These are phyloP conservation scores for Equus przewalskii DNA, from an alignment of 2,113 vertebrate genomes.

Conservation along the genomic window DNA sequence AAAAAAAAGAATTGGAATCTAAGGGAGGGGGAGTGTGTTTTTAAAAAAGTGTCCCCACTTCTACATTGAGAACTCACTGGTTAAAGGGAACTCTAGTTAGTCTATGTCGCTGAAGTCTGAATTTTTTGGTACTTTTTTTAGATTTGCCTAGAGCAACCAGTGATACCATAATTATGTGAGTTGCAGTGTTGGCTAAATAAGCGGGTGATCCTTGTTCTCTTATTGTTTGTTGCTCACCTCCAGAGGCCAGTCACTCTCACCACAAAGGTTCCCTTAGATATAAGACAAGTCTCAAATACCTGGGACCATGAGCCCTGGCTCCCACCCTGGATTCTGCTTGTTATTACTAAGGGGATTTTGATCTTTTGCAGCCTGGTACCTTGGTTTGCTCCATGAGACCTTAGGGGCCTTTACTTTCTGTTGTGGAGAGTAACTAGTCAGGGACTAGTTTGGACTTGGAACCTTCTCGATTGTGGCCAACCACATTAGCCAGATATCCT, in stretches of 20 bases:
- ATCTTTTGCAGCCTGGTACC: neutral
- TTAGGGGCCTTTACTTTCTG: constrained; percentile 16
- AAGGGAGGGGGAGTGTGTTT: neutral
- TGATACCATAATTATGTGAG: neutral
- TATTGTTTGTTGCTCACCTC: constrained; percentile 49
- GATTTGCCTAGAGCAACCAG: neutral
- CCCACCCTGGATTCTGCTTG: neutral
- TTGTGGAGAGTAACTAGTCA: neutral
- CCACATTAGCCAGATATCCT: neutral
- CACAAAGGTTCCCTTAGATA: constrained; percentile 17
- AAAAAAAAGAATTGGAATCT: constrained; percentile 8
- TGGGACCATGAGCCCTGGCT: neutral
- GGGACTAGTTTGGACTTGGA: constrained; percentile 14
- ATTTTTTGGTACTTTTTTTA: neutral
- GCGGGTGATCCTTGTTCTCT: neutral
- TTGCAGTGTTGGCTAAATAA: constrained; percentile 40
- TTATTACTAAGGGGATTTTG: neutral
- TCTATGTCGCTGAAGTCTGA: neutral
- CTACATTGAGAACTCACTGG: neutral
- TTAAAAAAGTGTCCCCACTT: neutral
- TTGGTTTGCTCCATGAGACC: neutral
- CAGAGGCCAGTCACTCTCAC: neutral
- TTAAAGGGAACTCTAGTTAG: neutral
- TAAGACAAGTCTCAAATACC: neutral
- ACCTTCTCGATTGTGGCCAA: neutral